These are phyloP conservation scores for Brachionus plicatilis DNA, from an alignment of 1,140 invertebrate species.

Conservation along the genomic window DNA sequence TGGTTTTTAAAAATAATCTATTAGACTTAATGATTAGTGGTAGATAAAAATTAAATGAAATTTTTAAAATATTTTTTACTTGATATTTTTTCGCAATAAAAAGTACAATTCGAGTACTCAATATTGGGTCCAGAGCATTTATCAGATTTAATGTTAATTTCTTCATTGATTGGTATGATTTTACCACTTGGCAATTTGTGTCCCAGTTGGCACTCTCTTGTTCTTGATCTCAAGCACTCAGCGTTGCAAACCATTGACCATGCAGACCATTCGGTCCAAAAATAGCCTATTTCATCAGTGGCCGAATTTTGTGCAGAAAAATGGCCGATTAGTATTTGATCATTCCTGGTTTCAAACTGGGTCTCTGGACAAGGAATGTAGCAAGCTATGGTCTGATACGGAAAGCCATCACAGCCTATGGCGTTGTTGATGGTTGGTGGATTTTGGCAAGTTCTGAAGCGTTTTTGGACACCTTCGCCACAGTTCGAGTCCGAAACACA, in stretches of 20 bases:
- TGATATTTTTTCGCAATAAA: slow-evolving; percentile 30
- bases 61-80: neutral
- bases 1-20: too few species aligned
- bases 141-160: neutral
- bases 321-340: neutral
- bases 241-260: slow-evolving; percentile 35
- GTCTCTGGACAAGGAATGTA: neutral
- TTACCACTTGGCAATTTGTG: neutral
- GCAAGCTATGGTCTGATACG: slow-evolving; percentile 3
- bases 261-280: slow-evolving; percentile 16
- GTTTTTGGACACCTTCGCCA: slow-evolving; percentile 19
- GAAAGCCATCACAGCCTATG: slow-evolving; percentile 12
- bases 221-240: slow-evolving; percentile 31
- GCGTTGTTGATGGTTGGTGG: slow-evolving; percentile 9
- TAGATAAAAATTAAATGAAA: neutral
- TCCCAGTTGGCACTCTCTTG: neutral
- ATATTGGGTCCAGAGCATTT: slow-evolving; percentile 1
- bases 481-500: neutral
- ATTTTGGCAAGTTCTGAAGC: slow-evolving; percentile 7
- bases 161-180: neutral
- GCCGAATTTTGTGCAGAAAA: neutral
- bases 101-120: slow-evolving; percentile 31
- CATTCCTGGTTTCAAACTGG: neutral
- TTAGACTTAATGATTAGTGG: too few species aligned
- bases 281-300: neutral